Evolutionary conservation across 2,113 vertebrate genomes (phyloP), one percentile per base, ranked within the genome.

Genomic region (Austrofundulus limnaeus): DNA sequence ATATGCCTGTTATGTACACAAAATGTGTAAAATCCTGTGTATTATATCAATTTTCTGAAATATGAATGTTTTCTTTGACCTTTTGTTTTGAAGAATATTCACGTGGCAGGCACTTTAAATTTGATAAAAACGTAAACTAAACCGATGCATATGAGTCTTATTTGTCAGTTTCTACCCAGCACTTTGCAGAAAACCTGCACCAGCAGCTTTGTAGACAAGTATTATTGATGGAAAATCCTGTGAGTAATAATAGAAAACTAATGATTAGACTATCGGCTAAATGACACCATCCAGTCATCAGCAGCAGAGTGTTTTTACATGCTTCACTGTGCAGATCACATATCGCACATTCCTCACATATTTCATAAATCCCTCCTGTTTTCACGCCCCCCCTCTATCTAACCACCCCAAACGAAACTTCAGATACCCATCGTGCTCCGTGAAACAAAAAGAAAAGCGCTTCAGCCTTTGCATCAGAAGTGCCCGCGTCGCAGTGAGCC

Each of bases 271-370:
- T 53, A 8, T 45, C 46, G 51, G 56, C 53, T 49, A 42, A 61
- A 43, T 68, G 42, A 52, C 0, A 28, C 45, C 48, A 16, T 48
- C 17, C 41, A 60, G 63, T 53, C 70, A 61, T 12, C 43, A 58
- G 67, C 52, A 47, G 59, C 70, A 45, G 43, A 17, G 46, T 45
- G 47, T 60, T 25, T 66, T 69, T 31, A 45, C 51, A 71, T 49
- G 55, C 59, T 38, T 61, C 47, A n/a, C 65, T 61, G 68, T 78
- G 54, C 74, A 60, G 70, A 75, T 81, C 51, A 58, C 67, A 63
- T 57, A 69, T 72, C 65, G 43, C 61, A 51, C 41, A 20, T 54
- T 68, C 61, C 62, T 57, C 67, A 72, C 65, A 54, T 67, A 62
- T 47, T 63, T 68, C 57, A 21, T 55, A 78, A 70, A 72, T 74